phyloP scores from a whole-genome alignment of 2,113 vertebrate genomes.

The Bagarius yarrelli region DNA sequence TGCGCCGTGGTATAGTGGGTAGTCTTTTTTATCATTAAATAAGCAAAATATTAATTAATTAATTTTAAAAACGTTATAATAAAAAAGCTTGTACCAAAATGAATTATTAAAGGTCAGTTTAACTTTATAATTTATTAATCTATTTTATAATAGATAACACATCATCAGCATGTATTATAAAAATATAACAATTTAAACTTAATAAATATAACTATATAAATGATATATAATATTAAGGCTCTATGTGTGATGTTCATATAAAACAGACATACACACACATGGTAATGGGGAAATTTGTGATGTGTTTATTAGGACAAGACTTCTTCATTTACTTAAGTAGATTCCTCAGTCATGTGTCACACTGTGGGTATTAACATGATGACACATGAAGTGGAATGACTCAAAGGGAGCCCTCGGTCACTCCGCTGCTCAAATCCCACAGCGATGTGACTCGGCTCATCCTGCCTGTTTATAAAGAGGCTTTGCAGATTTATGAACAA shows the following conservation, averaged over 20 bases:
- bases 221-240: not conserved
- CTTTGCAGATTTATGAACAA: conserved; percentile 51
- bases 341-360: conserved; percentile 23
- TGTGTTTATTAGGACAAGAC: not conserved
- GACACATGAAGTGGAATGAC: not conserved
- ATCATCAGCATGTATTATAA: not conserved
- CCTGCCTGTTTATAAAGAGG: conserved; percentile 40
- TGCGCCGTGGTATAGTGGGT: too few species aligned
- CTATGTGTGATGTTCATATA: too few species aligned
- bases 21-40: too few species aligned
- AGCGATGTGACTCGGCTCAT: conserved; percentile 28
- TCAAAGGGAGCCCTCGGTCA: not conserved
- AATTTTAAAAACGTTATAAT: too few species aligned
- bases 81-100: too few species aligned
- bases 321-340: not conserved
- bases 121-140: too few species aligned
- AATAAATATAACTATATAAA: not conserved
- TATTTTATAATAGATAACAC: too few species aligned
- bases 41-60: too few species aligned
- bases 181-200: not conserved
- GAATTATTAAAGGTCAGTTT: too few species aligned
- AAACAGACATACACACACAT: not conserved
- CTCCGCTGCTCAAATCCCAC: conserved; percentile 29
- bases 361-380: conserved; percentile 19
- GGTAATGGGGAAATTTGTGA: not conserved